Conservation (phyloP, 2,888 invertebrate genomes). For the Epinotia bilunana region DNA sequence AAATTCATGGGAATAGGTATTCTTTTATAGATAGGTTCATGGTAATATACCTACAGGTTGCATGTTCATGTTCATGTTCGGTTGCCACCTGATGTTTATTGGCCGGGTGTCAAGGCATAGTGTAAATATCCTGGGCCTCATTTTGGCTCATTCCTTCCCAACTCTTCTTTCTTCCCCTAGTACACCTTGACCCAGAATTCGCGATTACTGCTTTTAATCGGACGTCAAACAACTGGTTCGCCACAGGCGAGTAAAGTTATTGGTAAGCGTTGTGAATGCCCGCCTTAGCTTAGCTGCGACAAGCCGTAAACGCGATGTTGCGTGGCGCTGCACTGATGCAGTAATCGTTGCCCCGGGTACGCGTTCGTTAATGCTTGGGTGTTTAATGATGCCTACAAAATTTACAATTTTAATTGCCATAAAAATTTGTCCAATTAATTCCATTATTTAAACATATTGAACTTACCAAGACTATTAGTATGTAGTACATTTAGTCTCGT, state of each 20-base stretch:
- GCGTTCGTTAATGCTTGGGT: conserved; percentile 15
- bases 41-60: no score
- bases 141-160: no score
- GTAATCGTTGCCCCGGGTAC: conserved; percentile 59
- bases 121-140: no score
- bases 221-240: background rate
- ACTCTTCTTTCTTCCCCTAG: no score
- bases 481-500: background rate
- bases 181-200: no score
- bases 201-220: background rate
- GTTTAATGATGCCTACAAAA: conserved; percentile 17
- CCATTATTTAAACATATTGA: background rate
- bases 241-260: background rate
- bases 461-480: background rate
- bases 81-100: no score
- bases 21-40: no score
- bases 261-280: background rate
- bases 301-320: conserved; percentile 67
- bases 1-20: no score
- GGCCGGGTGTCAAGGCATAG: no score
- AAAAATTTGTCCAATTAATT: background rate
- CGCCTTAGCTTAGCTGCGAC: conserved; percentile 33
- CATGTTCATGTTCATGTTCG: no score
- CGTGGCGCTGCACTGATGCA: conserved; percentile 67
- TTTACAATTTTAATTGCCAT: conserved; percentile 22